Evolutionary conservation across 2,888 invertebrate species (phyloP).

Genomic region (Drosophila monieri): DNA sequence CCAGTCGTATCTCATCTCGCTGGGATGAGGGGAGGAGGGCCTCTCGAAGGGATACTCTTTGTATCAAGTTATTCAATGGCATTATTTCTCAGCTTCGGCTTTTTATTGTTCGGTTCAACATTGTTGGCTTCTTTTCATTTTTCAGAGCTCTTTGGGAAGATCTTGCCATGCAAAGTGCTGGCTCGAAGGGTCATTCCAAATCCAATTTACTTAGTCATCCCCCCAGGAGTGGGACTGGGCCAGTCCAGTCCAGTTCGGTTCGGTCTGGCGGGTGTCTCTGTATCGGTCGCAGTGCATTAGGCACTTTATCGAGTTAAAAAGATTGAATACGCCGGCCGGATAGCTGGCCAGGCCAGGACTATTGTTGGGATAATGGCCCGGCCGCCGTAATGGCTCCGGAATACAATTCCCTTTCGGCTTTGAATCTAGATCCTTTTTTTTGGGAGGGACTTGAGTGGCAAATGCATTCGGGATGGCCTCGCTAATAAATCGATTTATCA

Average conservation of each 20-base stretch:
- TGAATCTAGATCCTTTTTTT: not conserved
- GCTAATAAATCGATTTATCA: not conserved
- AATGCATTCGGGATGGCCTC: not conserved
- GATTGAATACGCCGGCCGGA: conserved; percentile 45
- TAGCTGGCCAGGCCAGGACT: conserved; percentile 9
- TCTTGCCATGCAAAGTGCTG: conserved; percentile 26
- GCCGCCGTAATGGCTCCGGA: not conserved
- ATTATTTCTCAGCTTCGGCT: not conserved
- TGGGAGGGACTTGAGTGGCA: not conserved
- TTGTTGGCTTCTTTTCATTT: not conserved
- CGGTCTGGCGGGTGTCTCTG: conserved; percentile 5
- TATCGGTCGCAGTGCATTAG: conserved; percentile 57
- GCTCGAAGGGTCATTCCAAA: conserved; percentile 30
- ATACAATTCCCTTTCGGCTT: not conserved
- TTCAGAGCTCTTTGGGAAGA: not conserved
- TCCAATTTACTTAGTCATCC: conserved; percentile 53
- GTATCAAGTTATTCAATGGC: not conserved
- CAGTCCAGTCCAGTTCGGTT: not conserved
- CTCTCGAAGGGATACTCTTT: not conserved
- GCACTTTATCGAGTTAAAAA: conserved; percentile 72
- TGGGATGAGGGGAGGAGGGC: not conserved
- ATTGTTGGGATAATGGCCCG: conserved; percentile 9
- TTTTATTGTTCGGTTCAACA: not conserved
- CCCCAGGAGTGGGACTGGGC: not conserved
- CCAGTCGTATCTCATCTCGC: not conserved